Evolutionary conservation across 2,797 vertebrate genomes (phyloP).

Genomic region (Rhinophrynus dorsalis): DNA sequence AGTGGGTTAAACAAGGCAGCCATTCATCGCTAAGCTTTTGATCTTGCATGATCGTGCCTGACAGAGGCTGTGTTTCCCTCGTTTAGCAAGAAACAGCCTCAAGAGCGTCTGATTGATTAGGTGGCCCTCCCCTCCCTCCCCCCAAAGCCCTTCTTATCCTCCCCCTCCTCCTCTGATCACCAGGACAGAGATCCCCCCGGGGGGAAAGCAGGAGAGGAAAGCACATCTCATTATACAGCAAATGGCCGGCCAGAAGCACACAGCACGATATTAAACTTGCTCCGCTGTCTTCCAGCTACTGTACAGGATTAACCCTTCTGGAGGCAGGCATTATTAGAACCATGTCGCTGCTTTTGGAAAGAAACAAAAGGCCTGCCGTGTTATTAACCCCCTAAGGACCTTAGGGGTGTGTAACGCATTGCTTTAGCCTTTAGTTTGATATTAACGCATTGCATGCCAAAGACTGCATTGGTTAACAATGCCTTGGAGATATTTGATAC

Average conservation of each 20-base stretch:
- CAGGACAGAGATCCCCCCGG: constrained; percentile 32
- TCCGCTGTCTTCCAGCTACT: constrained; percentile 22
- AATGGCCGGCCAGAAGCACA: constrained; percentile 58
- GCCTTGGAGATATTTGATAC: too few relatives aligned
- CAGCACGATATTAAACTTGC: constrained; percentile 47
- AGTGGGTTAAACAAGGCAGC: constrained; percentile 37
- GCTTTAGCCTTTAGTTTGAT: too few relatives aligned
- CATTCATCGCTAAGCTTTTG: constrained; percentile 39
- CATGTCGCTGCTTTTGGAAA: too few relatives aligned
- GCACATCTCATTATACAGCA: constrained; percentile 55
- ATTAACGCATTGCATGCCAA: too few relatives aligned
- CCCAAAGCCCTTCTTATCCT: constrained; percentile 14
- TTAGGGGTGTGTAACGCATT: too few relatives aligned
- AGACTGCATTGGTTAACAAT: too few relatives aligned
- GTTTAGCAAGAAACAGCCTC: constrained; percentile 65
- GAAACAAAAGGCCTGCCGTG: too few relatives aligned
- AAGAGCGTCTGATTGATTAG: constrained; percentile 63
- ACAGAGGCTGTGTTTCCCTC: constrained; percentile 66
- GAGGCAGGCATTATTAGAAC: neutral
- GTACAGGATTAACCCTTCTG: neutral
- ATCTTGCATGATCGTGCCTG: constrained; percentile 65
- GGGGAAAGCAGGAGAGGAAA: constrained; percentile 33
- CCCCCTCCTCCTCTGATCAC: neutral
- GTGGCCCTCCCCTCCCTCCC: constrained; percentile 42
- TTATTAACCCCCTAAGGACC: too few relatives aligned